Evolutionary conservation across 2,797 vertebrate genomes (phyloP).

Genomic region (Rhincodon typus): DNA sequence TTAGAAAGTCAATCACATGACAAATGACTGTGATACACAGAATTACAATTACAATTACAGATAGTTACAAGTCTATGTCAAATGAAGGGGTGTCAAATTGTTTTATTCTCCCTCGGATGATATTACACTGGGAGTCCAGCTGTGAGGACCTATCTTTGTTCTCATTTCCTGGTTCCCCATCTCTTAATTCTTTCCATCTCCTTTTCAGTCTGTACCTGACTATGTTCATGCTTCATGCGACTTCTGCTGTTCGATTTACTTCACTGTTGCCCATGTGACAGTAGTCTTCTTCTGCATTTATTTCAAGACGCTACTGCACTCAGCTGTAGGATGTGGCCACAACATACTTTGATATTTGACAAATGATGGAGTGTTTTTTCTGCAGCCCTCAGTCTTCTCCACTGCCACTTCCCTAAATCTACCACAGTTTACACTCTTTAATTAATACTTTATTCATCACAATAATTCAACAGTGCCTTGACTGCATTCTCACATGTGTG

Average conservation of each 20-base stretch:
- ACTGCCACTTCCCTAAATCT: neutral
- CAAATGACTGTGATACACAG: neutral
- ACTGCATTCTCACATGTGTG: too few species aligned
- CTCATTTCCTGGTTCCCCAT: neutral
- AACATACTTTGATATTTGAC: neutral
- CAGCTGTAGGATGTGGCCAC: neutral
- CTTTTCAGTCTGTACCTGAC: neutral
- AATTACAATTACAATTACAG: neutral
- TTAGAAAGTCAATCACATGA: neutral
- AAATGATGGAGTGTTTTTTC: neutral
- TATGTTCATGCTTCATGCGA: neutral
- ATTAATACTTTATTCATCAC: neutral
- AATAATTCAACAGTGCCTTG: too few species aligned
- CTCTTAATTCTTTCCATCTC: neutral
- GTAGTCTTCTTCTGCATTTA: too few species aligned
- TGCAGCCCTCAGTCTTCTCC: neutral
- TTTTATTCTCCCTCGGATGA: too few species aligned
- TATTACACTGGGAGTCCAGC: neutral
- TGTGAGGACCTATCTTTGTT: neutral
- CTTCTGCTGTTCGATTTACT: neutral
- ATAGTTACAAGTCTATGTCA: neutral
- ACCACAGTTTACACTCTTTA: neutral
- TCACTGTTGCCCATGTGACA: neutral
- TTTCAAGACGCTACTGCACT: neutral
- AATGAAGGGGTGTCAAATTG: neutral